Evolutionary conservation across 2,113 vertebrate genomes (phyloP), one percentile per base, ranked within the genome.

Genomic region (Passer montanus): DNA sequence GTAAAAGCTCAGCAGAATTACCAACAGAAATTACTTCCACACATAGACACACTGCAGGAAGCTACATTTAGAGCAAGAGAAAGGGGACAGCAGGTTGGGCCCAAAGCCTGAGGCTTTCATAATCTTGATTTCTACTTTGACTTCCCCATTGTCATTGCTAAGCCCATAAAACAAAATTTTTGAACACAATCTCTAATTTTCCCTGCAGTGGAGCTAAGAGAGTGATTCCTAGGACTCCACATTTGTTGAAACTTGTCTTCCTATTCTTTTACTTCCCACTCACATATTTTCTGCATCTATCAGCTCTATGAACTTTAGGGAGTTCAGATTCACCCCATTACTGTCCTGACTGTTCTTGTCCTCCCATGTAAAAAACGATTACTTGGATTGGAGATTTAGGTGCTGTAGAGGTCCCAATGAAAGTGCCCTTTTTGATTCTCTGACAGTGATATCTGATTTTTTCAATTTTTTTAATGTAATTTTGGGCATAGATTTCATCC

Each of bases 1-100:
- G 64, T 72, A 72, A 91, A 93, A 92, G 58, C 77, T 87, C 81
- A 87, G 37, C 28, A 68, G 84, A 95, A 78, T 28, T 73, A 24
- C 33, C 58, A n/a, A 7, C 3, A 63, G 74, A 87, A 94, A 90
- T 92, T 59, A 19, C 8, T 82, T 92, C 44, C 33, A 49, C 1
- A 4, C 30, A 6, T 6, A 49, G 46, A 46, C 30, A 28, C 20
- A 0, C 31, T 82, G 14, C 41, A 63, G 69, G 66, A 81, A 64
- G 41, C 15, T 43, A 60, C 52, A 72, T 84, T 76, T 64, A 75
- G 14, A 84, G 31, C 31, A 72, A 68, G 30, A 66, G n/a, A 88
- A 56, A 28, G 26, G 27, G 41, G 26, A 46, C 15, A 30, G 33
- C 18, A 39, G 8, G 15, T 27, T n/a, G 60, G 47, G 55, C 28